Evolutionary conservation across 2,797 vertebrate genomes (phyloP).

Genomic region (Nannoperca australis): DNA sequence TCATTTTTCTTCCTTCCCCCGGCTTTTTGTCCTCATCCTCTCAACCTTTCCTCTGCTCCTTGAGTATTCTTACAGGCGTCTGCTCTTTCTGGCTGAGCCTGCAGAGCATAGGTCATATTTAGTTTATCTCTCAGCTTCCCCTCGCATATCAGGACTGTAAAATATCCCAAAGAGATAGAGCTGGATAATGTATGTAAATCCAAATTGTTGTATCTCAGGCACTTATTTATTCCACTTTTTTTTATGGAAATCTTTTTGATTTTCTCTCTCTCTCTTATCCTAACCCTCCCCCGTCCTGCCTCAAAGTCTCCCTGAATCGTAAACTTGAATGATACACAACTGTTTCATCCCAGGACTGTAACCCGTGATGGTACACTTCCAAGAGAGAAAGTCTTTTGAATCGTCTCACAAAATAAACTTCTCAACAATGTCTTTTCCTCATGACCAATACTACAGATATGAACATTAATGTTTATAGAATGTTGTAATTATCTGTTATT

Average conservation of each 20-base stretch:
- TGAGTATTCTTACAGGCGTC: conserved; percentile 83
- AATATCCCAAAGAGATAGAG: conserved; percentile 85
- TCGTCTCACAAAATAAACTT: conserved; percentile 43
- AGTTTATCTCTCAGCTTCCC: conserved; percentile 80
- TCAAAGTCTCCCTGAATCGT: conserved; percentile 74
- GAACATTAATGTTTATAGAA: conserved; percentile 23
- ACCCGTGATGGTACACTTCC: conserved; percentile 59
- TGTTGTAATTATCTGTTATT: conserved; percentile 13
- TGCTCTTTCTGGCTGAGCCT: conserved; percentile 80
- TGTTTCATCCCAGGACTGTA: conserved; percentile 72
- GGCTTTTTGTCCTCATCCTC: conserved; percentile 81
- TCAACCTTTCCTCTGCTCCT: conserved; percentile 79
- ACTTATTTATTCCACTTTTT: conserved; percentile 86
- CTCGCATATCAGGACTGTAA: conserved; percentile 78
- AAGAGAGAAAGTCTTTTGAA: conserved; percentile 54
- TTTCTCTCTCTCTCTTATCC: conserved; percentile 69
- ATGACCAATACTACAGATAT: conserved; percentile 28
- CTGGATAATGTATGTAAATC: conserved; percentile 86
- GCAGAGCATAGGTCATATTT: conserved; percentile 85
- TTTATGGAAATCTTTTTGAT: conserved; percentile 80
- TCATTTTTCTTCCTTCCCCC: conserved; percentile 86
- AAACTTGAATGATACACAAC: conserved; percentile 75
- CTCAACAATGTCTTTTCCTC: conserved; percentile 35
- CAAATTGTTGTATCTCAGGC: conserved; percentile 83
- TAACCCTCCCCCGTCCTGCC: conserved; percentile 64